These are phyloP conservation scores for Myotis pilosus DNA, from an alignment of 2,797 vertebrate species.

Conservation along the genomic window DNA sequence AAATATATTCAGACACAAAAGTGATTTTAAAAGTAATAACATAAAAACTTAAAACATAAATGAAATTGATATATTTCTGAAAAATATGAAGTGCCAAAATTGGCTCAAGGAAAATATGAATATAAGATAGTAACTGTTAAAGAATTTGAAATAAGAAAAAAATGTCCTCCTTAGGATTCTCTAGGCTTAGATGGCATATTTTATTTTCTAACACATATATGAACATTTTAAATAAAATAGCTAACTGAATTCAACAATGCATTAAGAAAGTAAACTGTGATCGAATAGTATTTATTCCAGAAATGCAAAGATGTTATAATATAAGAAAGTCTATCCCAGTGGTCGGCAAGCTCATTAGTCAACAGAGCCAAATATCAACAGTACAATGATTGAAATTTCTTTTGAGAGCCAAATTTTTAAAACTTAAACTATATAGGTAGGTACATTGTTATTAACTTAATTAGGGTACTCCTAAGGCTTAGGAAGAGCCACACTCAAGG, in stretches of 20 bases:
- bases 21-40: not conserved
- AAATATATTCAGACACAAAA: not conserved
- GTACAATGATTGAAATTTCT: too few species aligned
- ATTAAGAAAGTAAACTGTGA: constrained; percentile 6
- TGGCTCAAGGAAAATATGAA: not conserved
- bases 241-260: not conserved
- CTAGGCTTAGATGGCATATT: not conserved
- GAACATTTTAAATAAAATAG: not conserved
- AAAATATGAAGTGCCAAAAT: constrained; percentile 5
- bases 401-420: too few species aligned
- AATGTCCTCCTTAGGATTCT: not conserved
- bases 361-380: too few species aligned
- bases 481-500: too few species aligned
- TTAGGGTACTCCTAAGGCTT: too few species aligned
- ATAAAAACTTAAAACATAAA: not conserved
- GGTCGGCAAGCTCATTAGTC: too few species aligned
- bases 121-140: not conserved
- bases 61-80: not conserved
- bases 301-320: not conserved
- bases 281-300: not conserved
- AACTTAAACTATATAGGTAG: too few species aligned
- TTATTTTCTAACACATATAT: not conserved
- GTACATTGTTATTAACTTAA: too few species aligned
- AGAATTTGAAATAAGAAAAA: not conserved
- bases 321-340: not conserved